Conservation (phyloP, 2,797 vertebrate genomes). For the Epinephelus malabaricus region DNA sequence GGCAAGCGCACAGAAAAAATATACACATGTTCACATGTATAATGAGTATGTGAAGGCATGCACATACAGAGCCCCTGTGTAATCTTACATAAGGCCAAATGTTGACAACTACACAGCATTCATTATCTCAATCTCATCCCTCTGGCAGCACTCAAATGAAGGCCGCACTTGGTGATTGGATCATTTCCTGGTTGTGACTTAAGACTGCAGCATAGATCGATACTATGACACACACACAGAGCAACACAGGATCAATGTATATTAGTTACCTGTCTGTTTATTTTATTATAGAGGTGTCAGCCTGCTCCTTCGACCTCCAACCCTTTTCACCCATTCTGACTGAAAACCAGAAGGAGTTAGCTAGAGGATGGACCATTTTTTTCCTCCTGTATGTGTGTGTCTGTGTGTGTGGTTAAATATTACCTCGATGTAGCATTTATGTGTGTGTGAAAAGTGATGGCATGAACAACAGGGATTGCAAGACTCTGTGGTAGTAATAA, state of each 20-base stretch:
- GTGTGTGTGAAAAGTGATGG: constrained; percentile 14
- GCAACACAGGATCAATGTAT: constrained; percentile 63
- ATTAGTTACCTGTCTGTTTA: constrained; percentile 73
- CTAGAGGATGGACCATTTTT: not conserved
- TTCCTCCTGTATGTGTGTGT: not conserved
- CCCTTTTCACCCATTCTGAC: constrained; percentile 24
- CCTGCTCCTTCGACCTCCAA: constrained; percentile 14
- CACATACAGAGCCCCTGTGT: constrained; percentile 8
- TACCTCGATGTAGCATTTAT: constrained; percentile 22
- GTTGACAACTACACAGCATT: constrained; percentile 46
- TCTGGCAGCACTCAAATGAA: constrained; percentile 31
- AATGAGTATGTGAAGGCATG: constrained; percentile 1
- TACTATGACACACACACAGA: constrained; percentile 27
- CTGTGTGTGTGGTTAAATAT: not conserved
- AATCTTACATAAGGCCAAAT: constrained; percentile 33
- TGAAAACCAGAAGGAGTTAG: constrained; percentile 12
- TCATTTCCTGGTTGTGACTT: constrained; percentile 75
- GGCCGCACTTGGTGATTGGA: constrained; percentile 63
- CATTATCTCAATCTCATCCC: constrained; percentile 63
- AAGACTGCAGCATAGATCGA: constrained; percentile 65
- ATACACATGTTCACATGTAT: constrained; percentile 14
- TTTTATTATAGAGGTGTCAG: constrained; percentile 49
- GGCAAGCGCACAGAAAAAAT: constrained; percentile 1
- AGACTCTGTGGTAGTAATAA: constrained; percentile 36
- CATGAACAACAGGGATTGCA: constrained; percentile 38